Conservation (phyloP, 2,888 invertebrate species). For the Lydus trimaculatus region DNA sequence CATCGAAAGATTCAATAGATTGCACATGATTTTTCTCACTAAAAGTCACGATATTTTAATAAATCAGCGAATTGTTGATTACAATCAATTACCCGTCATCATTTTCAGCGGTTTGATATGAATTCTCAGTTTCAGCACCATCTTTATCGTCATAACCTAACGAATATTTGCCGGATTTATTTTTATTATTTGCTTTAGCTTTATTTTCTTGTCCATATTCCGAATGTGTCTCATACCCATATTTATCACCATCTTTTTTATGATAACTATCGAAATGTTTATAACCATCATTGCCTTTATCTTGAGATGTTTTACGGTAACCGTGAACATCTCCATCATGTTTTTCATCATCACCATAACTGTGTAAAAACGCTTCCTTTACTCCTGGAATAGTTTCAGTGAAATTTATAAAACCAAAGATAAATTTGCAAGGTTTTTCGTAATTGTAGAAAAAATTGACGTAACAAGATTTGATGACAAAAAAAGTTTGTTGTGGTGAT, state of each 20-base stretch:
- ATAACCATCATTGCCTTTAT: conserved; percentile 75
- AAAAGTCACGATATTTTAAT: not conserved
- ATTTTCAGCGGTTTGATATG: conserved; percentile 51
- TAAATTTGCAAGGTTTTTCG: too few relatives aligned
- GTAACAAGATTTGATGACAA: not conserved
- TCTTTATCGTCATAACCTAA: conserved; percentile 34
- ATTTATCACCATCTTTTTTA: conserved; percentile 76
- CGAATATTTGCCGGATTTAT: conserved; percentile 51
- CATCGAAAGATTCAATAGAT: conserved; percentile 30
- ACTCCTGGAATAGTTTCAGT: conserved; percentile 53
- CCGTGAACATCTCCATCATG: conserved; percentile 67
- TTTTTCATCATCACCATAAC: conserved; percentile 66
- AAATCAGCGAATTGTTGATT: not conserved
- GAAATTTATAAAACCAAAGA: not conserved
- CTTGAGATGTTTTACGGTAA: conserved; percentile 69
- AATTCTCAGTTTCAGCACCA: conserved; percentile 43
- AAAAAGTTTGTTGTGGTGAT: not conserved
- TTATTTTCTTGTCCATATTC: conserved; percentile 65
- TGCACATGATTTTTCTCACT: conserved; percentile 30
- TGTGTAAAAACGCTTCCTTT: conserved; percentile 65
- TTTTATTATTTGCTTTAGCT: conserved; percentile 61
- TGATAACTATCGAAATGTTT: conserved; percentile 76
- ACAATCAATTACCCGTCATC: conserved; percentile 18
- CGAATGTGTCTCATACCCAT: conserved; percentile 73
- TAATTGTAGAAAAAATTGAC: not conserved